phyloP scores from a whole-genome alignment of 2,113 vertebrate genomes.

The Tyrannus savana region DNA sequence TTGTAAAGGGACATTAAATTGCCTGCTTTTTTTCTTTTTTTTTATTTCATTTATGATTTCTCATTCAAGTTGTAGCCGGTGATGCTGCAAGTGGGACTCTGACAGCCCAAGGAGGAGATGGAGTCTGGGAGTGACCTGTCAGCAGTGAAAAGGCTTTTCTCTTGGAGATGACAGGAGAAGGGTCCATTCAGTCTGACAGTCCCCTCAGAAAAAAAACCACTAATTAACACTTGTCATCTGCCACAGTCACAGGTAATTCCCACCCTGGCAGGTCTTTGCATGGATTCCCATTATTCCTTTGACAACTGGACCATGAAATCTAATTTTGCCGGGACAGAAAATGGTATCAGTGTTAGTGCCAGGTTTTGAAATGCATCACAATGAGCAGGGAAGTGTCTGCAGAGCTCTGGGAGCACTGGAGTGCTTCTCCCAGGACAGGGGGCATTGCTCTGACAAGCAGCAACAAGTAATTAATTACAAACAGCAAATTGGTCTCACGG shows the following conservation, averaged over 20 bases:
- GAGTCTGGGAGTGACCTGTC: not conserved
- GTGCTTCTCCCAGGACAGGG: not conserved
- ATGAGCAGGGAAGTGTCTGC: not conserved
- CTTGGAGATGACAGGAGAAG: not conserved
- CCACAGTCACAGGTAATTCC: conserved; percentile 24
- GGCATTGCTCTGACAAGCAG: not conserved
- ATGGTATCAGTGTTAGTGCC: not conserved
- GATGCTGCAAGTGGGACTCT: not conserved
- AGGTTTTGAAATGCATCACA: not conserved
- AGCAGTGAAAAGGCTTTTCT: not conserved
- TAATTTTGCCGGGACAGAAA: conserved; percentile 7
- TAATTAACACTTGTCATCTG: conserved; percentile 31
- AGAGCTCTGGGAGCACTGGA: not conserved
- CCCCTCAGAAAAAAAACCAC: not conserved
- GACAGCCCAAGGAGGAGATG: not conserved
- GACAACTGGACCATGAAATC: conserved; percentile 7
- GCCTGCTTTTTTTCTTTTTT: no score
- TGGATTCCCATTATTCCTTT: not conserved
- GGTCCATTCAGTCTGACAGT: not conserved
- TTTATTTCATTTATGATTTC: not conserved
- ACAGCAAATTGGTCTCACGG: not conserved
- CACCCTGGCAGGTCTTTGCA: not conserved
- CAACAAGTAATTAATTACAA: not conserved
- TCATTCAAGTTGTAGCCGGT: fast-evolving
- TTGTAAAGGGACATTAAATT: not conserved